Percentiles rank a stretch among this genome's conserved stretches.
Conservation (phyloP, 2,888 invertebrate species). For the Drosophila ustulata region DNA sequence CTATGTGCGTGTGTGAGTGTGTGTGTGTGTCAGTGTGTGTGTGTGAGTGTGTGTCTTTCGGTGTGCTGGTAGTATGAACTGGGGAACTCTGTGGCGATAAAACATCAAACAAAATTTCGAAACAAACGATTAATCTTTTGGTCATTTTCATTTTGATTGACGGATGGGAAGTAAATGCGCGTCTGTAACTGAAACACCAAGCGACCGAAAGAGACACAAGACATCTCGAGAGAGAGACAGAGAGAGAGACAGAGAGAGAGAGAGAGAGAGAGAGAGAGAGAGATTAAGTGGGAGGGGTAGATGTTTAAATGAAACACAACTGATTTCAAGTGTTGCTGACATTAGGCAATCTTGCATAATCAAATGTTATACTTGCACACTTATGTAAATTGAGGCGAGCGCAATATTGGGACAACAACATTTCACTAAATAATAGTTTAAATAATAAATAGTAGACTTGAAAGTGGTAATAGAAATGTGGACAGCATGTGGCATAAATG, state of each 20-base stretch:
- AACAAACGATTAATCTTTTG: constrained; percentile 84
- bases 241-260: constrained; percentile 1
- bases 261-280: constrained; percentile 2
- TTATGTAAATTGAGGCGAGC: background rate
- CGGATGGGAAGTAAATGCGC: constrained; percentile 81
- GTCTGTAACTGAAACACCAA: constrained; percentile 51
- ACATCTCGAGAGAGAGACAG: background rate
- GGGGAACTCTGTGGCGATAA: constrained; percentile 74
- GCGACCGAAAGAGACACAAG: constrained; percentile 11
- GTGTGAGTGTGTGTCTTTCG: constrained; percentile 14
- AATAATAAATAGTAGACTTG: no score
- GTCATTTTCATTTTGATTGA: constrained; percentile 84
- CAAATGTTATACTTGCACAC: constrained; percentile 9
- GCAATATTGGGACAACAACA: background rate
- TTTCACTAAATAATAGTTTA: background rate
- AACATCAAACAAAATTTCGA: constrained; percentile 83
- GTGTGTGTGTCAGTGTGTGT: constrained; percentile 23
- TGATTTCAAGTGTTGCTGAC: constrained; percentile 48
- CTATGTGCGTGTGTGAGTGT: constrained; percentile 2
- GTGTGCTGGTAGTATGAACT: constrained; percentile 40
- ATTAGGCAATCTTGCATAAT: constrained; percentile 47
- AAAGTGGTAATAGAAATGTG: background rate
- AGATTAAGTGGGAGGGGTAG: constrained; percentile 7
- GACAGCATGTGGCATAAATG: no score
- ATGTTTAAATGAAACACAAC: constrained; percentile 45